phyloP scores from a whole-genome alignment of 1,140 invertebrate genomes.

The Mizuhopecten yessoensis region DNA sequence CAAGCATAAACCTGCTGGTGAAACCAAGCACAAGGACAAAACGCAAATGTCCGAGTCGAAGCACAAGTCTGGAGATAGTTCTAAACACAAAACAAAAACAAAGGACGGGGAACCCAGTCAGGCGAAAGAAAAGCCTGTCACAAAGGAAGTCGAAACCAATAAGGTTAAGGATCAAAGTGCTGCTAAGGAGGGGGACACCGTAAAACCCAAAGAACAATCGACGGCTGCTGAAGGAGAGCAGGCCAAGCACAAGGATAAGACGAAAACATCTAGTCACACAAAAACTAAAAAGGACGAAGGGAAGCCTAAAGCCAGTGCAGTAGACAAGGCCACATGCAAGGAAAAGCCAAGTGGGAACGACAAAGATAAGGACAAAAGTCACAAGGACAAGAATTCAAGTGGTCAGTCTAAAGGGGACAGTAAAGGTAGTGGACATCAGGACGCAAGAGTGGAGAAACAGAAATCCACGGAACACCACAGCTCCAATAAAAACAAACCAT shows the following conservation, averaged over 20 bases:
- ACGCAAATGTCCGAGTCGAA: constrained; percentile 53
- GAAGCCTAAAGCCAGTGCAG: constrained; percentile 51
- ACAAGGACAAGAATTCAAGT: constrained; percentile 60
- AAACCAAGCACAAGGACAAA: constrained; percentile 78
- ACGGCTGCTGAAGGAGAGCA: constrained; percentile 52
- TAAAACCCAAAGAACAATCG: constrained; percentile 54
- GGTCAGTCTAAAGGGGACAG: constrained; percentile 46
- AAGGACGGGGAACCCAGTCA: neutral
- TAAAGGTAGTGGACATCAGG: constrained; percentile 76
- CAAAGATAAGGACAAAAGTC: constrained; percentile 56
- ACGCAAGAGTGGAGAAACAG: constrained; percentile 72
- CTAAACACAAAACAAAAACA: neutral
- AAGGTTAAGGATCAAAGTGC: neutral
- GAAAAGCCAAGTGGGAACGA: constrained; percentile 50
- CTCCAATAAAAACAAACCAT: constrained; percentile 59
- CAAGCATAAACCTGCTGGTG: constrained; percentile 54
- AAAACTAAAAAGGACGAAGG: constrained; percentile 45
- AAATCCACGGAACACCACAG: constrained; percentile 49
- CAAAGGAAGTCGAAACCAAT: neutral
- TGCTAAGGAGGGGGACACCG: neutral
- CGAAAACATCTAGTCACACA: constrained; percentile 45
- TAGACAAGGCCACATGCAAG: constrained; percentile 51
- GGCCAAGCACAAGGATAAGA: constrained; percentile 51
- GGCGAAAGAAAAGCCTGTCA: neutral
- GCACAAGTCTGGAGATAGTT: neutral